Conservation (phyloP, 2,113 vertebrate species). For the Brachyhypopomus gauderio region DNA sequence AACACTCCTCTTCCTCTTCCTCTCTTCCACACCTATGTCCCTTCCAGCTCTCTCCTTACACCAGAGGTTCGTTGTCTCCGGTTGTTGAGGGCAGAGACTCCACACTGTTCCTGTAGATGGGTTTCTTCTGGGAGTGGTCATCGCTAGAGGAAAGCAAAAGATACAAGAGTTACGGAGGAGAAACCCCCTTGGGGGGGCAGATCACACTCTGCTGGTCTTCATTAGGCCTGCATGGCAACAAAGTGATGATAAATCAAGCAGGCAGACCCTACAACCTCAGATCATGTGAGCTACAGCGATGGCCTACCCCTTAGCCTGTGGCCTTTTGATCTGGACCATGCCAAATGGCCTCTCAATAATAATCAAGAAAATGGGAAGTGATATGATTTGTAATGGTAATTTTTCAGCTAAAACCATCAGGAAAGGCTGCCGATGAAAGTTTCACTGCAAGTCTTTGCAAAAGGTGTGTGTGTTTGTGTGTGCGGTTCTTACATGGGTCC, state of each 20-base stretch:
- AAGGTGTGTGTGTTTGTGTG: not conserved
- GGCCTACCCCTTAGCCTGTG: not conserved
- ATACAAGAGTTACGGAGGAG: not conserved
- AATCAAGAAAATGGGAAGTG: not conserved
- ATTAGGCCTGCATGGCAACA: not conserved
- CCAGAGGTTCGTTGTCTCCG: slow-evolving; percentile 76
- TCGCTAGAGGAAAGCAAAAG: slow-evolving; percentile 62
- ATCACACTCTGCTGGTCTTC: not conserved
- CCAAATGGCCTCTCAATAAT: not conserved
- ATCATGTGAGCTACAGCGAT: too few relatives aligned
- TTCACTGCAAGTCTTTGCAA: too few relatives aligned
- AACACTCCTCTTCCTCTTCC: slow-evolving; percentile 39
- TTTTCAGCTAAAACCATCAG: not conserved
- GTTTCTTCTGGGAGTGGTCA: slow-evolving; percentile 78
- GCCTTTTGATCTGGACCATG: not conserved
- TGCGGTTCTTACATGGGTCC: slow-evolving; percentile 74
- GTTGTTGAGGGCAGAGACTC: slow-evolving; percentile 70
- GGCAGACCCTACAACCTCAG: not conserved
- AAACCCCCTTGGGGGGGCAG: not conserved
- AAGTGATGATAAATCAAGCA: not conserved
- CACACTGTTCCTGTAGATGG: slow-evolving; percentile 74
- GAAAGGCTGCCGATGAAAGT: not conserved
- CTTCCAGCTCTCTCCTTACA: slow-evolving; percentile 61
- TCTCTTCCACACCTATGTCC: slow-evolving; percentile 44
- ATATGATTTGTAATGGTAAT: not conserved